Evolutionary conservation across 2,888 invertebrate species (phyloP), one percentile per base, ranked within the genome.

Genomic region (Sinotaia quadrata): DNA sequence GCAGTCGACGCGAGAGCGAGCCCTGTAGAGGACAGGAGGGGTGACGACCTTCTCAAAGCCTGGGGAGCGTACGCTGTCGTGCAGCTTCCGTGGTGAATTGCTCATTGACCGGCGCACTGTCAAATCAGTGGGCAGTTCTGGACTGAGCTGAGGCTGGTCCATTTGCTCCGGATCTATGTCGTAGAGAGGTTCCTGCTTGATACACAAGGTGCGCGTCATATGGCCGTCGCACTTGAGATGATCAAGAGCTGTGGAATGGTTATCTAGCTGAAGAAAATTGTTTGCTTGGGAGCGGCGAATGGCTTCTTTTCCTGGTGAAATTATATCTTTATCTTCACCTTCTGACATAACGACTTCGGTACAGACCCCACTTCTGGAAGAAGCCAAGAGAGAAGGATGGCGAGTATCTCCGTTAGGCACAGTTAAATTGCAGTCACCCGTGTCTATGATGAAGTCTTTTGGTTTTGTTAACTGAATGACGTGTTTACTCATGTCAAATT

Each of bases 21-120:
- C 72, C 37, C 74, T 74, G 61, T 79, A 83, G 27, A 78, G 75
- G n/a, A 78, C 69, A 41, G 77, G 76, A 1, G 82, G 81, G 7
- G 81, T 82, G 8, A 80, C 73, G 24, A 80, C 79, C 57, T 78
- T 74, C 51, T 81, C 81, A 56, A 81, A 79, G 18, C 79, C 79
- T 1, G 77, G 76, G 12, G 75, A 69, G 15, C 77, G 75, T 44
- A 18, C 21, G 15, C 18, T 27, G 34, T 47, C 18, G 29, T 15
- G 29, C 31, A 15, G 18, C 21, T 41, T 47, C 34, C 52, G 31
- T 3, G 61, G 61, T 1, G 63, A 65, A 33, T 33, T 21, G 65
- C 65, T 65, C 56, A 12, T 29, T 47, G 41, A 24, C 1, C 63
- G 63, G 18, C 24, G 52, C 36, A 49, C 41, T 57, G 58, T 67